Evolutionary conservation across 2,888 invertebrate genomes (phyloP).

Genomic region (Drosophila colorata): DNA sequence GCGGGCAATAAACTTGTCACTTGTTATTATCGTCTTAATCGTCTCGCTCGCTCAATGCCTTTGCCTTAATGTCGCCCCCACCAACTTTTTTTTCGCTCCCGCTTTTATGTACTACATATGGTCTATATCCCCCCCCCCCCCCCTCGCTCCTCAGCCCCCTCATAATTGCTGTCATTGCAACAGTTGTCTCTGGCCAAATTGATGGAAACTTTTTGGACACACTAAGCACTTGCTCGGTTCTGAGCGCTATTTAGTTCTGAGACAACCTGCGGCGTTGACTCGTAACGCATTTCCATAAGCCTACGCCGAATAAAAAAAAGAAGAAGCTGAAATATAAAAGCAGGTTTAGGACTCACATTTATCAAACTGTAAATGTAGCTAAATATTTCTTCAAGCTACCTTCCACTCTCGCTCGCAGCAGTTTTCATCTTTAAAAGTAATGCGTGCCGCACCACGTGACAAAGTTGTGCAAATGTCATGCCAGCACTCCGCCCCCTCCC

Average conservation of each 20-base stretch:
- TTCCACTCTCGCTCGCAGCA: slow-evolving; percentile 6
- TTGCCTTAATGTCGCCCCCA: slow-evolving; percentile 61
- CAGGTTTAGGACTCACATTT: slow-evolving; percentile 51
- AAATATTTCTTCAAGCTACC: slow-evolving; percentile 27
- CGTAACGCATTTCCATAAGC: slow-evolving; percentile 54
- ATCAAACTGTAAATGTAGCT: slow-evolving; percentile 62
- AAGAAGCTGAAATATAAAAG: not conserved
- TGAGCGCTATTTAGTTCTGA: too few relatives aligned
- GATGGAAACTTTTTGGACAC: slow-evolving; percentile 50
- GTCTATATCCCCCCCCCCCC: not conserved
- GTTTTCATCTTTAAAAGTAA: slow-evolving; percentile 53
- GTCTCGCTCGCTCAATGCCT: slow-evolving; percentile 58
- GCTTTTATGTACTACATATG: slow-evolving; percentile 57
- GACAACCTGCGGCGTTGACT: slow-evolving; percentile 53
- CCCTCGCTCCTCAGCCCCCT: slow-evolving; percentile 20
- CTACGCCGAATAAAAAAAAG: slow-evolving; percentile 1
- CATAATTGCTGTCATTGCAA: slow-evolving; percentile 75
- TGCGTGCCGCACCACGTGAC: slow-evolving; percentile 59
- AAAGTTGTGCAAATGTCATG: slow-evolving; percentile 60
- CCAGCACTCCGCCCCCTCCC: not conserved
- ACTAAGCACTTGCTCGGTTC: slow-evolving; percentile 38
- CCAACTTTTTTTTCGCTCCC: not conserved
- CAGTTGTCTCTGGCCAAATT: slow-evolving; percentile 62
- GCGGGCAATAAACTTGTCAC: slow-evolving; percentile 82
- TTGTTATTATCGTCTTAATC: slow-evolving; percentile 83